Base-by-base conservation (phyloP, 2,113 vertebrate species). In the Sander vitreus region DNA sequence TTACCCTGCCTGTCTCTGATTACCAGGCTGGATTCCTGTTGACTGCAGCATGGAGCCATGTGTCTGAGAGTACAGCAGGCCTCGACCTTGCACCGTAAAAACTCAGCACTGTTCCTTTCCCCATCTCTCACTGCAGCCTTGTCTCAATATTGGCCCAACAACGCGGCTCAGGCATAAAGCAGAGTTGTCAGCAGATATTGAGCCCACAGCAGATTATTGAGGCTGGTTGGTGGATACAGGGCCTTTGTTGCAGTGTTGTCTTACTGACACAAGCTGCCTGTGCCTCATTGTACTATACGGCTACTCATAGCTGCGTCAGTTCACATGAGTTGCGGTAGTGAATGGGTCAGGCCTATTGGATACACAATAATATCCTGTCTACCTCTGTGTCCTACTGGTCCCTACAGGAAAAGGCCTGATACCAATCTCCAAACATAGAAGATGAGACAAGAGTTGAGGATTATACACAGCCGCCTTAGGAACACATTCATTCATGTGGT, bases 171-270 rank as follows among this genome's bases (percentile, higher is more conserved):
- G 76, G 81, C 74, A 83, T 9, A 66, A 87, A 86, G 79, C 87
- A n/a, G 88, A 82, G 90, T 75, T 80, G 92, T 94, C 91, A 94
- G 92, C 92, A 94, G 87, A 94, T 94, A 89, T 75, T 87, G 89
- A 58, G 67, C 80, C 92, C 88, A 82, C 93, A 93, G 93, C 91
- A 94, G 92, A 93, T 93, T 93, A 90, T 73, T 76, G 87, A 59
- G 92, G 86, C 88, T 11, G 66, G 83, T 75, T 27, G 92, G 86
- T 87, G 91, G 87, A 94, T 91, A 91, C 87, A 85, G 80, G 82
- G 78, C 90, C 88, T 93, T 94, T 94, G 93, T 94, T 87, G 83
- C 75, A 0, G 65, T 90, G 93, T 94, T 93, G 87, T 91, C 94
- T 91, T 88, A 91, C 90, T 87, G 78, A 90, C 86, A 87, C 47